Base-by-base conservation (phyloP, 2,113 vertebrate genomes). In the Hemibagrus wyckioides region DNA sequence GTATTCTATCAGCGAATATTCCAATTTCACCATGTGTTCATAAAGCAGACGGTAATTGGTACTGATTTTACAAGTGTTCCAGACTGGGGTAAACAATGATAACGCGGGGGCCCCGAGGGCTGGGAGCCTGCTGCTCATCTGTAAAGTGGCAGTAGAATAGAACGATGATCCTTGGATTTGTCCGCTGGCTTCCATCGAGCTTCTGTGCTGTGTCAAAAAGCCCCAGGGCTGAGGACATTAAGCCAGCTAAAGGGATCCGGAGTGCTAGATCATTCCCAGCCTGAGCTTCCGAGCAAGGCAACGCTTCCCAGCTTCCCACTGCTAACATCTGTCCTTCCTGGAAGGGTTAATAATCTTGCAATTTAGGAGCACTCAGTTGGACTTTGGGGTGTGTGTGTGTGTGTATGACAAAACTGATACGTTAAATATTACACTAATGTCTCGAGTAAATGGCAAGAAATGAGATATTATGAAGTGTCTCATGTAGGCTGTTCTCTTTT, bases 321-420 rank as follows among this genome's bases (percentile, higher is more conserved):
- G 76, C 57, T 83, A 82, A 79, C 85, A 89, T 86, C 86, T 90
- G 89, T 84, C 50, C 67, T 82, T 79, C n/a, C 80, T 84, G 73
- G 76, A 90, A 89, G 84, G 86, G 77, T 85, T 90, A 88, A 92
- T 84, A 71, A 87, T 83, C 50, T 79, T 69, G 87, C 30, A 54
- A 81, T 77, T 79, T 84, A 80, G 82, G 67, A 84, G 81, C 69
- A 57, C 54, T 82, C 84, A 87, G 82, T 77, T 84, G 81, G 52
- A 86, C 65, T 85, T 87, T 85, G 73, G 82, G 82, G 80, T 73
- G 83, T 87, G 50, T 73, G 25, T 39, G 39, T 79, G 75, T 71
- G 56, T 79, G 69, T 73, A 80, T 84, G 83, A 52, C 17, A 80
- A 33, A 69, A 69, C 2, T 28, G 80, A 48, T 28, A 83, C 41